Evolutionary conservation across 92 coral and sea anemone genomes (phyloP).

Genomic region (Phenganax subtilis): DNA sequence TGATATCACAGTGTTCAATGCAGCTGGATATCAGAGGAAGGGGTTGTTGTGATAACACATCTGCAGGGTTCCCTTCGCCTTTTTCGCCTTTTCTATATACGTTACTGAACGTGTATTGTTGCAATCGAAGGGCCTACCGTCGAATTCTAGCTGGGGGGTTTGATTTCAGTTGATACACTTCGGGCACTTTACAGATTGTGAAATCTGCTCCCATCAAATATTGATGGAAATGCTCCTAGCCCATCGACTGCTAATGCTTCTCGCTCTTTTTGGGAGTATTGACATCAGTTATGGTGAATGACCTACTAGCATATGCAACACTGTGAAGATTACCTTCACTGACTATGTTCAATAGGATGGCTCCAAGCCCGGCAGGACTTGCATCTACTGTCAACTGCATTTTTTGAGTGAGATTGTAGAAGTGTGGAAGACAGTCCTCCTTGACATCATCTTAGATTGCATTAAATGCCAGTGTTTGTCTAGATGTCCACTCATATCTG

Average conservation of each 20-base stretch:
- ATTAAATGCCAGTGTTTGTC: slow-evolving; percentile 13
- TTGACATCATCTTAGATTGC: slow-evolving; percentile 3
- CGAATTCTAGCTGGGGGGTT: no score
- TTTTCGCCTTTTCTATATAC: no score
- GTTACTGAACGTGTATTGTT: no score
- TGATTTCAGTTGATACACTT: no score
- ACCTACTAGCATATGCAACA: slow-evolving; percentile 50
- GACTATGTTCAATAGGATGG: slow-evolving; percentile 39
- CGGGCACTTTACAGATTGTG: slow-evolving; percentile 18
- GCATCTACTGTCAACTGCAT: slow-evolving; percentile 43
- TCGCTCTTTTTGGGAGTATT: no score
- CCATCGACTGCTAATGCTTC: no score
- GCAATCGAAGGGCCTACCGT: no score
- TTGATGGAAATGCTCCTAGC: no score
- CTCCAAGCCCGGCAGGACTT: slow-evolving; percentile 43
- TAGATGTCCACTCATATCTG: no score
- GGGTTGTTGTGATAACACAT: background rate
- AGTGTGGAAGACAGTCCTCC: slow-evolving; percentile 46
- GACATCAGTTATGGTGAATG: slow-evolving; percentile 27
- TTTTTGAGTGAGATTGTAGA: slow-evolving; percentile 43
- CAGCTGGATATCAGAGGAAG: slow-evolving; percentile 4
- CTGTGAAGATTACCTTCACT: slow-evolving; percentile 33
- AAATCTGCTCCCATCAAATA: slow-evolving; percentile 32
- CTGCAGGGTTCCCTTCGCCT: no score
- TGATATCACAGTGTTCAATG: background rate